Evolutionary conservation across 2,888 invertebrate species (phyloP).

Genomic region (Limnephilus marmoratus): DNA sequence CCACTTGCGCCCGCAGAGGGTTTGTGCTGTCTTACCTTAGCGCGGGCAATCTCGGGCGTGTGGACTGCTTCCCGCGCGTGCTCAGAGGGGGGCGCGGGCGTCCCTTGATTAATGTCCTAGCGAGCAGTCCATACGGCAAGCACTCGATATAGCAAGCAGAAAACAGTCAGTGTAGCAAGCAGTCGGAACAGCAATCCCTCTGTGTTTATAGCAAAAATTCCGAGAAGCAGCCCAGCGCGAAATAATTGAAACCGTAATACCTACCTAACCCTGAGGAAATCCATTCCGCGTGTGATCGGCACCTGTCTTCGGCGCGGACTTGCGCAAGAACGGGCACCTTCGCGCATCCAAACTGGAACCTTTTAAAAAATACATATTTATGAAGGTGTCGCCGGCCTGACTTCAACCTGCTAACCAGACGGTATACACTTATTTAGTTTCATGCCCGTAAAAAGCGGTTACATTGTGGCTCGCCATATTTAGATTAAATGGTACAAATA

Average conservation of each 20-base stretch:
- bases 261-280: conserved; percentile 28
- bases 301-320: conserved; percentile 29
- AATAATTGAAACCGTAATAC: conserved; percentile 60
- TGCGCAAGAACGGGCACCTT: not conserved
- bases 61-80: conserved; percentile 10
- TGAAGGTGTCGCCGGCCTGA: not conserved
- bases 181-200: too few relatives aligned
- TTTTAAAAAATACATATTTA: conserved; percentile 3
- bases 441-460: not conserved
- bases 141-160: not conserved
- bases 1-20: not conserved
- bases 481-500: not conserved
- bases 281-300: conserved; percentile 25
- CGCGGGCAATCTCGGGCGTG: too few relatives aligned
- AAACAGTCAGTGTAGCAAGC: not conserved
- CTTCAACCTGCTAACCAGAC: not conserved
- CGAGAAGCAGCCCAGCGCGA: conserved; percentile 3
- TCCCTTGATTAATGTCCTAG: conserved; percentile 39
- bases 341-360: not conserved
- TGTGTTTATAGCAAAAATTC: not conserved
- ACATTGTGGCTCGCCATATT: not conserved
- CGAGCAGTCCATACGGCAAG: not conserved
- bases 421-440: not conserved
- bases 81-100: conserved; percentile 51
- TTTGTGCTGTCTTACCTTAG: not conserved